Base-by-base conservation (phyloP, 1,140 invertebrate genomes). In the Diorhabda carinulata region DNA sequence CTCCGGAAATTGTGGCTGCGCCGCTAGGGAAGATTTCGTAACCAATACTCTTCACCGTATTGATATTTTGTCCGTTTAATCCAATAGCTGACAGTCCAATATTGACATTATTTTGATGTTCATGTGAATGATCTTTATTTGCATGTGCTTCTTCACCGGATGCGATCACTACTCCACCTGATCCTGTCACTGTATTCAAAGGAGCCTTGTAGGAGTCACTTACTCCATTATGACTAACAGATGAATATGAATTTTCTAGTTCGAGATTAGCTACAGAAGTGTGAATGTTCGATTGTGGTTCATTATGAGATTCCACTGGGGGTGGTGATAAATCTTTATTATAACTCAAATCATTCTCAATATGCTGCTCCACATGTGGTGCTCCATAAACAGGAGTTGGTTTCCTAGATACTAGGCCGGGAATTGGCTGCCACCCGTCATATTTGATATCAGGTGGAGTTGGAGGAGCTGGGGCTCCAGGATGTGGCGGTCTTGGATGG, bases 351-450 rank as follows among this genome's bases (percentile, higher is more conserved):
- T 77, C 72, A 72, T 81, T 56, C 45, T 42, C 59, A 25, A 62
- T 61, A 8, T 62, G 40, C 7, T 69, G 62, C 10, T 45, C 68
- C 10, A 8, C 47, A 43, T 63, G 60, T 3, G 73, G 72, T 44
- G 68, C 67, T 6, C 69, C 73, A 61, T 74, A 73, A 4, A 57
- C 57, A 72, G 6, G 75, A 73, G 40, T 70, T 2, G 81, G 79
- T 47, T 77, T 73, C 57, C 78, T 79, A 47, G 82, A 82, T 7
- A 85, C 76, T 40, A 85, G 81, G 47, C 90, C 90, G 44, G 90
- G 87, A 58, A 93, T 92, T 9, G 91, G 91, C 75, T 91, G 91
- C 91, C 91, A 93, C 44, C 92, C 92, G 71, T 93, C 92, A 75
- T 92, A 93, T 67, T 89, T 85, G 5, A 91, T 90, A 76, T 90